Conservation (phyloP, 2,113 vertebrate species). For the Otis tarda region DNA sequence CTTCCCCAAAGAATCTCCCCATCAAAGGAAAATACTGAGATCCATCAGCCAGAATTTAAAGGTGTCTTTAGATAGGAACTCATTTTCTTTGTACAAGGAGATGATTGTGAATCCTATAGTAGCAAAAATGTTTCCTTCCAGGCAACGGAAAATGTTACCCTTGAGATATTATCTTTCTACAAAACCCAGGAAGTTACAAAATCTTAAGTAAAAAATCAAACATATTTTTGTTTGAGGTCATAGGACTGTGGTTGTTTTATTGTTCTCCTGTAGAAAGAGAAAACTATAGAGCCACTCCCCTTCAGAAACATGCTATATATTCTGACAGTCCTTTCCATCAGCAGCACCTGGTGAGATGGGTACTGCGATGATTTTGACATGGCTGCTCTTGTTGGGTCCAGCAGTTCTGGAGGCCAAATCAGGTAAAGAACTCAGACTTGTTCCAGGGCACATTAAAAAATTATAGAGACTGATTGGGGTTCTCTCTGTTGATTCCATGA, state of each 20-base stretch:
- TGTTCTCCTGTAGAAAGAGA: not conserved
- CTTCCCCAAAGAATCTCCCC: not conserved
- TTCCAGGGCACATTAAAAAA: not conserved
- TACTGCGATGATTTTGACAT: not conserved
- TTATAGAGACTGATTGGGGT: not conserved
- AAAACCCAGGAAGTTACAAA: slow-evolving; percentile 50
- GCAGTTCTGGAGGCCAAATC: not conserved
- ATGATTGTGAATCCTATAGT: slow-evolving; percentile 1
- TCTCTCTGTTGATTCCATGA: not conserved
- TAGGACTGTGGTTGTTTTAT: not conserved
- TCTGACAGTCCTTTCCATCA: not conserved
- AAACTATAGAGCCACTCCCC: slow-evolving; percentile 29
- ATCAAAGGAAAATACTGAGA: not conserved
- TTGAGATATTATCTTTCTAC: not conserved
- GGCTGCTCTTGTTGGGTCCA: slow-evolving; percentile 5
- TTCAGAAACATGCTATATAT: slow-evolving; percentile 41
- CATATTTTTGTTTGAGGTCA: not conserved
- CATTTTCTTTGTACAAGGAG: not conserved
- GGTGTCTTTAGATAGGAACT: not conserved
- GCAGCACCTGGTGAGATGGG: not conserved
- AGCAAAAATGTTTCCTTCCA: not conserved
- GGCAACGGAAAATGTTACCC: slow-evolving; percentile 16
- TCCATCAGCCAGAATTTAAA: not conserved
- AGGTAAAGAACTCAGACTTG: slow-evolving; percentile 30
- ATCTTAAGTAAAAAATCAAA: slow-evolving; percentile 33